Evolutionary conservation across 2,888 invertebrate species (phyloP).

Genomic region (Hyposoter didymator): DNA sequence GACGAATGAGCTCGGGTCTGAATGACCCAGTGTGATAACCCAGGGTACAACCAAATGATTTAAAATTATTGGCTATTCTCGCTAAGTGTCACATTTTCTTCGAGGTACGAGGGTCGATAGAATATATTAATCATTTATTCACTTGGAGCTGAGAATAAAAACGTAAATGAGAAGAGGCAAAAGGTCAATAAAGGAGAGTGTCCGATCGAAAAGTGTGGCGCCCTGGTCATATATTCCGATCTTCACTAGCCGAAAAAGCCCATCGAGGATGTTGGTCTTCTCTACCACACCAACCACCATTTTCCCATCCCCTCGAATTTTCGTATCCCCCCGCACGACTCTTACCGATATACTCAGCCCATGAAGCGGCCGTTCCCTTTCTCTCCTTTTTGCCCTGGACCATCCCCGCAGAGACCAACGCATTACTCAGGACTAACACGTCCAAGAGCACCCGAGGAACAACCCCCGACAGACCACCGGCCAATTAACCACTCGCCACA

Average conservation of each 20-base stretch:
- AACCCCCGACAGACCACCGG: conserved; percentile 68
- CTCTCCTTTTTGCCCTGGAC: conserved; percentile 1
- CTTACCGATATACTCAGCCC: conserved; percentile 59
- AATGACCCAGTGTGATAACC: no score
- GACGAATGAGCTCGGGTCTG: no score
- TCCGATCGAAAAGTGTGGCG: conserved; percentile 3
- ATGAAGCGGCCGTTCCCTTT: conserved; percentile 26
- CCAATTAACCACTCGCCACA: conserved; percentile 69
- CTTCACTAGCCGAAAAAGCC: neutral
- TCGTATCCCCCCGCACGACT: neutral
- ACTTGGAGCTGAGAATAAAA: neutral
- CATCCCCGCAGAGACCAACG: conserved; percentile 47
- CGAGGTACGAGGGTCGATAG: neutral
- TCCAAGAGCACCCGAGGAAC: conserved; percentile 61
- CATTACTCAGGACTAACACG: conserved; percentile 69
- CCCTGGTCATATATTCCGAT: conserved; percentile 16
- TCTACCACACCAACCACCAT: conserved; percentile 39
- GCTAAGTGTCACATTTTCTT: neutral
- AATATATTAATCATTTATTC: neutral
- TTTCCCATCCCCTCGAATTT: conserved; percentile 27
- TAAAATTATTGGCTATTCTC: neutral
- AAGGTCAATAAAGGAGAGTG: neutral
- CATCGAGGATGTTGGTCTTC: conserved; percentile 29
- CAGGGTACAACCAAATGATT: no score
- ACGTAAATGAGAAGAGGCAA: neutral